A percentile compares a stretch with the other conserved stretches of the same genome.
Evolutionary conservation across 2,797 vertebrate genomes (phyloP).

Genomic region (Discoglossus pictus): DNA sequence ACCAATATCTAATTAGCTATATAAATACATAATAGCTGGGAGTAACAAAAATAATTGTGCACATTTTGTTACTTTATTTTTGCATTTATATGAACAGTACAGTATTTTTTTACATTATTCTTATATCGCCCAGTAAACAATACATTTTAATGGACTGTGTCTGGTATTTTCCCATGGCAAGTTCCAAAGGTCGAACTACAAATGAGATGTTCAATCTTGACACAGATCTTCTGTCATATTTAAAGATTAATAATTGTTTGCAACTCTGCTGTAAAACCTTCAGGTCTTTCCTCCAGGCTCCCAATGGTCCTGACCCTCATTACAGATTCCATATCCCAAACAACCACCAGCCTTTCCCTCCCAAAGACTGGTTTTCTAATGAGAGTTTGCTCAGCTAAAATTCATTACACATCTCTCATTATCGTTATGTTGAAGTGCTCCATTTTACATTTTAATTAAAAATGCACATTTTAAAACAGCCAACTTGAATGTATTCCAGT

Average conservation of each 20-base stretch:
- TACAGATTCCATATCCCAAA: slow-evolving; percentile 56
- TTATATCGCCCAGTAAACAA: slow-evolving; percentile 11
- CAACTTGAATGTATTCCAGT: slow-evolving; percentile 45
- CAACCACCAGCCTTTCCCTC: slow-evolving; percentile 51
- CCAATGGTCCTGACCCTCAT: slow-evolving; percentile 53
- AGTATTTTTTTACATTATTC: neutral
- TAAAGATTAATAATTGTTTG: slow-evolving; percentile 62
- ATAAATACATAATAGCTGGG: neutral
- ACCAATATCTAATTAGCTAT: too few species aligned
- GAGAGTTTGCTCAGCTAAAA: slow-evolving; percentile 62
- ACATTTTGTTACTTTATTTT: slow-evolving; percentile 1
- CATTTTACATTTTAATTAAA: slow-evolving; percentile 66
- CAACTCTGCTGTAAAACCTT: slow-evolving; percentile 54
- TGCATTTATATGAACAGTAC: neutral
- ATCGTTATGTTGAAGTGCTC: slow-evolving; percentile 61
- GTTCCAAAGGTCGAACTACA: slow-evolving; percentile 49
- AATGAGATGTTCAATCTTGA: slow-evolving; percentile 56
- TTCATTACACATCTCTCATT: slow-evolving; percentile 65
- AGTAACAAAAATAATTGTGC: slow-evolving; percentile 4
- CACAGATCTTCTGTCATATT: slow-evolving; percentile 56
- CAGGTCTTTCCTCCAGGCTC: slow-evolving; percentile 59
- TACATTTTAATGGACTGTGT: slow-evolving; percentile 15
- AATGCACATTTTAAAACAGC: slow-evolving; percentile 62
- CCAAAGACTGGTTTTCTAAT: slow-evolving; percentile 54
- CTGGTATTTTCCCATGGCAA: slow-evolving; percentile 32